Conservation (phyloP, 2,797 vertebrate genomes). For the Danio kyathit region DNA sequence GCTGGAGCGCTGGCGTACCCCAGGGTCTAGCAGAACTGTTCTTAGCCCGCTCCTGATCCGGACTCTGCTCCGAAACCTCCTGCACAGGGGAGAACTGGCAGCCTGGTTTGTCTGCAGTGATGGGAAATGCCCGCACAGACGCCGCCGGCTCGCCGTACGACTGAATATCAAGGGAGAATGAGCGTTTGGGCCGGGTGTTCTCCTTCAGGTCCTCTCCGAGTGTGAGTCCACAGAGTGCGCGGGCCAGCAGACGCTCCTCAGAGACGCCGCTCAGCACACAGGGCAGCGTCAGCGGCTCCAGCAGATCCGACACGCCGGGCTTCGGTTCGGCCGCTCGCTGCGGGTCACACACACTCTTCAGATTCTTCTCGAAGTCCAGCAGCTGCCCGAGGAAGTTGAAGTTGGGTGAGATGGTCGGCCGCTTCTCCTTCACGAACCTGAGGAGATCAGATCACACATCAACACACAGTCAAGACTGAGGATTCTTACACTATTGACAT, state of each 20-base stretch:
- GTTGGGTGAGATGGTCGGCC: conserved; percentile 97
- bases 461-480: no score
- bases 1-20: conserved; percentile 78
- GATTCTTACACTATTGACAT: no score
- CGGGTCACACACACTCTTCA: conserved; percentile 77
- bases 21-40: neutral
- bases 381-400: conserved; percentile 98
- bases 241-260: conserved; percentile 79
- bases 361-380: conserved; percentile 94
- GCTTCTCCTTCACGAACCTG: conserved; percentile 98
- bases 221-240: conserved; percentile 83
- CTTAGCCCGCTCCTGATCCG: conserved; percentile 82
- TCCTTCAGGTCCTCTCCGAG: conserved; percentile 84
- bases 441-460: no score
- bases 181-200: conserved; percentile 87
- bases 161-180: conserved; percentile 94
- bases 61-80: conserved; percentile 91
- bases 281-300: conserved; percentile 71
- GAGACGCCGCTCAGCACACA: conserved; percentile 52
- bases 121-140: conserved; percentile 72
- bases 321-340: conserved; percentile 65
- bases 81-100: conserved; percentile 94
- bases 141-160: conserved; percentile 75
- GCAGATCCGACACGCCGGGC: neutral
- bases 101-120: conserved; percentile 71